phyloP scores from a whole-genome alignment of 2,797 vertebrate species.

The Synaphobranchus kaupii region DNA sequence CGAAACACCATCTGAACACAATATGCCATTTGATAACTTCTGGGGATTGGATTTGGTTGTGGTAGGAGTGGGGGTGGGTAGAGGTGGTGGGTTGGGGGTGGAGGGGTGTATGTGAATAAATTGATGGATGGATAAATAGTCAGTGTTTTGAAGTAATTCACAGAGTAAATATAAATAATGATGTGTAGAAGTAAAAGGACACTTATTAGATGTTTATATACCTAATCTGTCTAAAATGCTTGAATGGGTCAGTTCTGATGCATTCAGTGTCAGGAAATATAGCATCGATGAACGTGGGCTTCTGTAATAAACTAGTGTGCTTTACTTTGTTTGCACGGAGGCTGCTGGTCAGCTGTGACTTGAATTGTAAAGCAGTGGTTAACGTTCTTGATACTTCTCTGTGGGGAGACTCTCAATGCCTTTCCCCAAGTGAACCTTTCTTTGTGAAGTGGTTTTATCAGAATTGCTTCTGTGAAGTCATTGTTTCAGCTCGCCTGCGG shows the following conservation, averaged over 20 bases:
- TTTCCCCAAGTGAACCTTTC: background rate
- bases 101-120: background rate
- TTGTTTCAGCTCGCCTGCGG: background rate
- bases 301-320: background rate
- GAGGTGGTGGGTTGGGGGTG: background rate
- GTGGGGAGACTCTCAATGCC: background rate
- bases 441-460: background rate
- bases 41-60: slow-evolving; percentile 7
- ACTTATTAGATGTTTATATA: background rate
- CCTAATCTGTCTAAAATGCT: background rate
- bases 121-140: background rate
- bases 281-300: background rate
- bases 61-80: background rate
- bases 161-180: background rate
- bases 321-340: background rate
- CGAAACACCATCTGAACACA: background rate
- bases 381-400: background rate
- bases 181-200: background rate
- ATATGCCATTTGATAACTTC: slow-evolving; percentile 17
- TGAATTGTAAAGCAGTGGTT: background rate
- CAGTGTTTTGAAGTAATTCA: background rate
- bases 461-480: background rate
- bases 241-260: background rate
- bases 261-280: background rate
- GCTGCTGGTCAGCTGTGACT: background rate